Evolutionary conservation across 1,140 invertebrate genomes (phyloP), one percentile per base, ranked within the genome.

Genomic region (Pseudomyrmex concolor): DNA sequence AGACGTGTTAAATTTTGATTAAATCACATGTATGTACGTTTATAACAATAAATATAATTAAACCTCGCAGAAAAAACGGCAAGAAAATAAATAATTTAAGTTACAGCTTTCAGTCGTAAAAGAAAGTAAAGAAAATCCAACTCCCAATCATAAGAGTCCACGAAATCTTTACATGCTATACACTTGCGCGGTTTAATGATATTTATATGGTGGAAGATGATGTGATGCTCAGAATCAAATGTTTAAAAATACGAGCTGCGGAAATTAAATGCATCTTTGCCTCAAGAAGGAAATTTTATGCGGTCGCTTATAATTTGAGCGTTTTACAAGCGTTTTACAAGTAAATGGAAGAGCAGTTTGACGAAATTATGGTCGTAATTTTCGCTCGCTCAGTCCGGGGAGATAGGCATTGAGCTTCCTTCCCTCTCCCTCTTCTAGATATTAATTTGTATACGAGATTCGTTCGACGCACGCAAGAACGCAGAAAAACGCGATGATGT

Each of bases 391-490:
- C 66, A 48, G 22, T 22, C 76, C 15, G 12, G 54, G 72, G 45
- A 50, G 70, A 34, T 34, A 34, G 34, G 22, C 34, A 80, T 80
- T 66, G 66, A 19, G 66, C 66, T 7, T 34, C 34, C 34, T 34
- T 34, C 0, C 34, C 4, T 7, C 34, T 7, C 5, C 25, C 4
- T 4, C 34, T 2, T 4, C 0, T 2, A 5, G 34, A 7, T 80
- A 80, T 80, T 80, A 80, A 80, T 80, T 80, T 80, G 43, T 80
- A 34, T 25, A 71, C 43, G n/a, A 80, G 66, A 80, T 48, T 71
- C 55, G 66, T 51, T 17, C 74, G 64, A 5, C 7, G 19, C 54
- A 71, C 54, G 66, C 54, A 50, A 48, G 51, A 59, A 25, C 66
- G 43, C 34, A 59, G 15, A 80, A 71, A 80, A 80, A 74, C 57